phyloP scores from a whole-genome alignment of 2,113 vertebrate genomes.

The Sardina pilchardus region DNA sequence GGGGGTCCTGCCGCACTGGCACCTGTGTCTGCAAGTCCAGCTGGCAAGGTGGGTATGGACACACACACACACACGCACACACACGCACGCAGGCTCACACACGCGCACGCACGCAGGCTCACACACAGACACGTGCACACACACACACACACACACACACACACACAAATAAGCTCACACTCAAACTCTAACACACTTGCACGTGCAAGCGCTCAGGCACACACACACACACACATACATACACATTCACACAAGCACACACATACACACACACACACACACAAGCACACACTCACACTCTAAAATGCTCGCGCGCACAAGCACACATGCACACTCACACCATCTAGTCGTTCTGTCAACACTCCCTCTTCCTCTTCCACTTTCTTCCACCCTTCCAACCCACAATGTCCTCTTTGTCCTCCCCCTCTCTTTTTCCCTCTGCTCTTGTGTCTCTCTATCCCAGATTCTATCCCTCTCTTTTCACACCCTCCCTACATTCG shows the following conservation, averaged over 20 bases:
- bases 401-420: background rate
- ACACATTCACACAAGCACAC: background rate
- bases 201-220: too few relatives aligned
- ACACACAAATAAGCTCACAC: background rate
- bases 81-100: background rate
- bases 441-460: background rate
- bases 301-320: too few relatives aligned
- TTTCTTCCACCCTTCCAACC: background rate
- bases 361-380: background rate
- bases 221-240: background rate
- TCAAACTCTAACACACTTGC: too few relatives aligned
- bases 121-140: background rate
- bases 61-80: background rate
- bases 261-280: background rate
- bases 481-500: background rate
- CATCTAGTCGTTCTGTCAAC: background rate
- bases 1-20: slow-evolving; percentile 73
- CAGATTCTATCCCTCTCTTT: background rate
- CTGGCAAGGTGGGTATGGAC: slow-evolving; percentile 87
- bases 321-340: background rate
- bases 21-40: slow-evolving; percentile 75
- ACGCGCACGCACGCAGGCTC: background rate
- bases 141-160: background rate
- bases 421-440: background rate
- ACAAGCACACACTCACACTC: background rate